Conservation (phyloP, 2,797 vertebrate species). For the Sebastes ruberrimus region DNA sequence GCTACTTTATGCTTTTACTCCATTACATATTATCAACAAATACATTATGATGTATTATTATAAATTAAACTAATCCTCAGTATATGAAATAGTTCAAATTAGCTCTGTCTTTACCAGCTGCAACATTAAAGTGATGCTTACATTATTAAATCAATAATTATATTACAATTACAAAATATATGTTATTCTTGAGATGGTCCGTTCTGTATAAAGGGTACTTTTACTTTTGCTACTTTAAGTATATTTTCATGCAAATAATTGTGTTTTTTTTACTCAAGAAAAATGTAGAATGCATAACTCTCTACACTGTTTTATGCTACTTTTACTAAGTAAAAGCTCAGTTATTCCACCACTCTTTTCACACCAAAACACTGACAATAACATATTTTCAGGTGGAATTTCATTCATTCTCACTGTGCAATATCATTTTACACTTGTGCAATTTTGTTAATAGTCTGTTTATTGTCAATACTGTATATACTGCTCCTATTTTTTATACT, state of each 20-base stretch:
- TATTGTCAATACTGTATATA: too few relatives aligned
- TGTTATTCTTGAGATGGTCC: background rate
- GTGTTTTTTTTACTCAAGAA: background rate
- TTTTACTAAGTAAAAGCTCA: background rate
- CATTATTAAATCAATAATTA: too few relatives aligned
- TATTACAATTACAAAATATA: too few relatives aligned
- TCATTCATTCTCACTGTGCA: too few relatives aligned
- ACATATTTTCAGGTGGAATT: too few relatives aligned
- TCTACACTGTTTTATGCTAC: background rate
- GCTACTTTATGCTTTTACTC: background rate
- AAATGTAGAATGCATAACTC: background rate
- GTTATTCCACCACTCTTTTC: background rate
- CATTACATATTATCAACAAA: background rate
- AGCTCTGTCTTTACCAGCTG: background rate
- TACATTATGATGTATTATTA: background rate
- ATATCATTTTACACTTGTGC: too few relatives aligned
- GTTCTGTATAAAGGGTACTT: background rate
- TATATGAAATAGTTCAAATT: background rate
- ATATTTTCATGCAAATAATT: background rate
- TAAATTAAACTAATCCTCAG: background rate
- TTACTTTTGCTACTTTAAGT: background rate
- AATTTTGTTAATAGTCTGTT: too few relatives aligned
- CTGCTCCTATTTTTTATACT: accelerated
- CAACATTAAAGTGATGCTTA: background rate
- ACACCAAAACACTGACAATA: too few relatives aligned